Evolutionary conservation across 2,113 vertebrate genomes (phyloP).

Genomic region (Shinisaurus crocodilurus): DNA sequence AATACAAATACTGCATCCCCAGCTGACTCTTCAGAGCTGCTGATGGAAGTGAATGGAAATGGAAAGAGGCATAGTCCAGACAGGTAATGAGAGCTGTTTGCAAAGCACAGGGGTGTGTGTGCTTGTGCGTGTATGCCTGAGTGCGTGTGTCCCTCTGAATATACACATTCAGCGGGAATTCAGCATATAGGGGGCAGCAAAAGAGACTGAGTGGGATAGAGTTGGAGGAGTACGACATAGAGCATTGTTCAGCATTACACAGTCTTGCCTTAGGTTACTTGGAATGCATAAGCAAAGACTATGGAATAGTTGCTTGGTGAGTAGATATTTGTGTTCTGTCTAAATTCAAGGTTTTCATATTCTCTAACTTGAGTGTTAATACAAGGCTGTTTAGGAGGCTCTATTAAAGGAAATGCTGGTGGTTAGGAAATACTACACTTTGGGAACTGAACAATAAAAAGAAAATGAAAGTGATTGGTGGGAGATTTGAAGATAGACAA

Average conservation of each 20-base stretch:
- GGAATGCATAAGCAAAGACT: neutral
- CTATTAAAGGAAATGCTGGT: neutral
- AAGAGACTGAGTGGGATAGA: neutral
- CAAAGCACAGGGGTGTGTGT: neutral
- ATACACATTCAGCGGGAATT: neutral
- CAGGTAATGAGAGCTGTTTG: constrained; percentile 76
- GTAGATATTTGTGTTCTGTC: neutral
- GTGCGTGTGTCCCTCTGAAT: neutral
- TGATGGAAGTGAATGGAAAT: constrained; percentile 89
- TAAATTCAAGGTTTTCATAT: neutral
- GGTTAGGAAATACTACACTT: neutral
- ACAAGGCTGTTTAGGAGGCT: neutral
- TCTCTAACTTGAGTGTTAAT: neutral
- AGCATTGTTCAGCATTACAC: neutral
- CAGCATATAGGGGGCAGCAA: neutral
- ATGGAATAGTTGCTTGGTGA: neutral
- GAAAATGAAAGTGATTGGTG: neutral
- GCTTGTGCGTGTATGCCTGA: neutral
- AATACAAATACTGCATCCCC: constrained; percentile 91
- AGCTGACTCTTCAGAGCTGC: constrained; percentile 91
- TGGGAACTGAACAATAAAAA: neutral
- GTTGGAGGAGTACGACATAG: neutral
- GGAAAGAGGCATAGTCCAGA: constrained; percentile 93
- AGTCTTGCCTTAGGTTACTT: neutral
- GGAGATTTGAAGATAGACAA: neutral